A percentile compares a stretch with the other conserved stretches of the same genome.
Evolutionary conservation across 2,888 invertebrate species (phyloP).

Genomic region (Beris morrisii): DNA sequence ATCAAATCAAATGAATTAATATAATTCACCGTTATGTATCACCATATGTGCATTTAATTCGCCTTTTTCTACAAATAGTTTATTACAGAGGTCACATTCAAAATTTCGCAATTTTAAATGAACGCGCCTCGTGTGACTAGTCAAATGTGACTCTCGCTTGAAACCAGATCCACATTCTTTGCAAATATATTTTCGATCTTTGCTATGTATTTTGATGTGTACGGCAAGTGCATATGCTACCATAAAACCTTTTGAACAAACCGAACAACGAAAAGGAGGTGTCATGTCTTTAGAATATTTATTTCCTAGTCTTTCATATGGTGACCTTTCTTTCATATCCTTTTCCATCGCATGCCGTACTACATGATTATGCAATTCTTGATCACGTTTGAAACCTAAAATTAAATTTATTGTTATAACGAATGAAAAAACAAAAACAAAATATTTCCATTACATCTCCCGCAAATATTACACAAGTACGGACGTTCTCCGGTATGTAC

Average conservation of each 20-base stretch:
- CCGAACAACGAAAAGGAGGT: slow-evolving; percentile 22
- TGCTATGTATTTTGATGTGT: slow-evolving; percentile 35
- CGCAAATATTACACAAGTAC: slow-evolving; percentile 37
- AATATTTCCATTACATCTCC: slow-evolving; percentile 26
- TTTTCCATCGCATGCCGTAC: too few relatives aligned
- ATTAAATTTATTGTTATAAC: too few relatives aligned
- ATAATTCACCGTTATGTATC: slow-evolving; percentile 25
- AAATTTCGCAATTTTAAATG: slow-evolving; percentile 36
- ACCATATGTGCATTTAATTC: slow-evolving; percentile 36
- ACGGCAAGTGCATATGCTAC: slow-evolving; percentile 33
- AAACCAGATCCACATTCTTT: slow-evolving; percentile 34
- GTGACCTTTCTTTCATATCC: too few relatives aligned
- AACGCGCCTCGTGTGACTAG: slow-evolving; percentile 34
- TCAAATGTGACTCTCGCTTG: slow-evolving; percentile 35
- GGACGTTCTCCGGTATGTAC: slow-evolving; percentile 34
- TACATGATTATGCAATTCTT: too few relatives aligned
- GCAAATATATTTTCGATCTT: slow-evolving; percentile 36
- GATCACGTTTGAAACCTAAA: too few relatives aligned
- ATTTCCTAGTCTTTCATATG: too few relatives aligned
- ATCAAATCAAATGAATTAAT: too few relatives aligned
- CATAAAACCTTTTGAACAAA: slow-evolving; percentile 36
- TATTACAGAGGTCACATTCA: slow-evolving; percentile 33
- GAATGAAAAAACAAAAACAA: too few relatives aligned
- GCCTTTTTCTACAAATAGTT: slow-evolving; percentile 34
- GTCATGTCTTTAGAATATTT: background rate